Evolutionary conservation across 2,888 invertebrate species (phyloP), one percentile per base, ranked within the genome.

Genomic region (Charanyca ferruginea): DNA sequence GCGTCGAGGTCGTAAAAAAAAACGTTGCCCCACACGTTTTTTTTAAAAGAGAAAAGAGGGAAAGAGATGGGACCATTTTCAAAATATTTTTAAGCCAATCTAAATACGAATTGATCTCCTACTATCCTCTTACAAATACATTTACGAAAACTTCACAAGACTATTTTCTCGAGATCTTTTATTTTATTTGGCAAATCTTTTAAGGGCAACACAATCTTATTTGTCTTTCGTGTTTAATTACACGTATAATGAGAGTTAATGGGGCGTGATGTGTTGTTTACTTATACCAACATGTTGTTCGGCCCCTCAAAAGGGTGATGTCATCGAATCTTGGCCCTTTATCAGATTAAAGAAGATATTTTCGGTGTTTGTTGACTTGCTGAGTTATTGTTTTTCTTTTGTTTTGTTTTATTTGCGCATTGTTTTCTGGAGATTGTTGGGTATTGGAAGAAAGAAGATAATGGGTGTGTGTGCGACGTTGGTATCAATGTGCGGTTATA

Each of bases 211-310:
- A 57, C 70, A 79, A 75, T 79, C 70, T 77, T 79, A 61, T 79
- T 81, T 79, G 76, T 76, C 76, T 79, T 72, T 69, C 45, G 59
- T 69, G 69, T 63, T 79, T 69, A 80, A 79, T 80, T 72, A 81
- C 68, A 65, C 66, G 82, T 69, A 63, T 81, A 75, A 80, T 79
- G 66, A 72, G 57, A 54, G 65, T 51, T 58, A 75, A 81, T 81
- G 81, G 54, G 53, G 48, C 71, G 71, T 81, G 63, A 79, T 67
- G 60, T 73, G 61, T 63, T 69, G 68, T 73, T 70, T 59, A 67
- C 58, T 66, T 66, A 51, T 54, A 61, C 51, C 59, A 61, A 76
- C 66, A 80, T 59, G 65, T 65, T 77, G 61, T 73, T 57, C 49
- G 66, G 72, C 51, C 42, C 57, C 60, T 72, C 66, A 53, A 64